Percentiles rank a stretch among this genome's conserved stretches.
Conservation (phyloP, 2,888 invertebrate species). For the Thyatira batis region DNA sequence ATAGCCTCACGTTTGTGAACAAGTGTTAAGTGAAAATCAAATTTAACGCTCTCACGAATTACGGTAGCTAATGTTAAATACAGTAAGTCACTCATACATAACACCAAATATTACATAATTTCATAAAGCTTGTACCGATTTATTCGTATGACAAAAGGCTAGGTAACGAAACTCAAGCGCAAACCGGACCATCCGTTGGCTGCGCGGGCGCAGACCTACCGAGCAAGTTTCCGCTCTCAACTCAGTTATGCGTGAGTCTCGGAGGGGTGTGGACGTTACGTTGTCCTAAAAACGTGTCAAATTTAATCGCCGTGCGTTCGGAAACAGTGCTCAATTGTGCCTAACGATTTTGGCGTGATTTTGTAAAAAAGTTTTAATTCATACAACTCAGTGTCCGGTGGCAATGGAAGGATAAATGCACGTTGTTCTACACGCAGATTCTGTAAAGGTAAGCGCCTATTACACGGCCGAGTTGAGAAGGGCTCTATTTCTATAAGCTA, state of each 20-base stretch:
- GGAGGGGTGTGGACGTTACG: conserved; percentile 52
- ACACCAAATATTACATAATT: conserved; percentile 56
- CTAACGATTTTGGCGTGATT: conserved; percentile 54
- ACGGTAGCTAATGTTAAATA: conserved; percentile 8
- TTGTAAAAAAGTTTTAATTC: conserved; percentile 38
- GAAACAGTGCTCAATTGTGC: conserved; percentile 69
- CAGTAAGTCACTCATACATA: conserved; percentile 14
- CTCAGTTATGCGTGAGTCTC: conserved; percentile 63
- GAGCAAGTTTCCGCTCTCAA: conserved; percentile 56
- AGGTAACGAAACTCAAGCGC: conserved; percentile 56
- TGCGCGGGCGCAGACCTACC: conserved; percentile 67
- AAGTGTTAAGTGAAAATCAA: conserved; percentile 5
- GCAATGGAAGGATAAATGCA: conserved; percentile 58
- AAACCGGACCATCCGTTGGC: conserved; percentile 74
- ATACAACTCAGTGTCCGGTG: conserved; percentile 41
- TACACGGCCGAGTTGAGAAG: conserved; percentile 53
- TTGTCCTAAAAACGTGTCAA: conserved; percentile 34
- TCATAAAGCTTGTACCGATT: conserved; percentile 37
- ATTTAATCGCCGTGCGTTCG: conserved; percentile 58
- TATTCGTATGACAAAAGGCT: conserved; percentile 70
- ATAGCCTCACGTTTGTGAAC: not conserved
- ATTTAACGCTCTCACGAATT: conserved; percentile 6
- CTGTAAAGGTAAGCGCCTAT: conserved; percentile 61
- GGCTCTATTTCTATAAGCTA: conserved; percentile 47
- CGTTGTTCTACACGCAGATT: conserved; percentile 33